phyloP scores from a whole-genome alignment of 2,797 vertebrate genomes.

The Arrhamphus sclerolepis region DNA sequence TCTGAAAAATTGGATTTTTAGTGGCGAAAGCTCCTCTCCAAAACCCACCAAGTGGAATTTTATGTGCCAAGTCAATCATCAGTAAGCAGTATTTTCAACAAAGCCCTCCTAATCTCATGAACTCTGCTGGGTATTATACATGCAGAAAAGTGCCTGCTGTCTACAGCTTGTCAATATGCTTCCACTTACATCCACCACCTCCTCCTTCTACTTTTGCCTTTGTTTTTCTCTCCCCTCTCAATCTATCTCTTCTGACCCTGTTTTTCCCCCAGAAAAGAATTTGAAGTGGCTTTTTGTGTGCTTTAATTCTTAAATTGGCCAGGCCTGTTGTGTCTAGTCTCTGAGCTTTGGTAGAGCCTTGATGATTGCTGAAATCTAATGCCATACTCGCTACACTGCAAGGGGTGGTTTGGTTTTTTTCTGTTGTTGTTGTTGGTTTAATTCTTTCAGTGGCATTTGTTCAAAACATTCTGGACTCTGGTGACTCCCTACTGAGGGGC shows the following conservation, averaged over 20 bases:
- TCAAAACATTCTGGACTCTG: conserved; percentile 51
- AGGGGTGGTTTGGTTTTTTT: conserved; percentile 58
- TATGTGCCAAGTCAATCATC: conserved; percentile 19
- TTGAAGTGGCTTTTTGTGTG: conserved; percentile 67
- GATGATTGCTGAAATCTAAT: conserved; percentile 63
- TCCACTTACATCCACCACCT: conserved; percentile 63
- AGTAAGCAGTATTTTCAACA: conserved; percentile 45
- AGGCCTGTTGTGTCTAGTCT: conserved; percentile 75
- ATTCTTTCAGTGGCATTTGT: conserved; percentile 63
- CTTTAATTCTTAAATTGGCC: conserved; percentile 65
- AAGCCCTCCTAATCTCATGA: conserved; percentile 18
- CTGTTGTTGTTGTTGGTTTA: no score
- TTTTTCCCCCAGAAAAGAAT: conserved; percentile 44
- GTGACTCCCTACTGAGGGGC: conserved; percentile 38
- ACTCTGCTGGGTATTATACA: conserved; percentile 29
- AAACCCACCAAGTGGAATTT: conserved; percentile 28
- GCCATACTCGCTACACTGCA: conserved; percentile 46
- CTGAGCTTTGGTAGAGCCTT: conserved; percentile 55
- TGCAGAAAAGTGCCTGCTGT: conserved; percentile 55
- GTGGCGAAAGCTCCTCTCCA: background rate
- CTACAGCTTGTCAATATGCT: conserved; percentile 69
- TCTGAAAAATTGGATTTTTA: no score
- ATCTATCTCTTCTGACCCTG: conserved; percentile 45
- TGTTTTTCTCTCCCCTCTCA: conserved; percentile 29
- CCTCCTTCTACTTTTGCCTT: conserved; percentile 24